Evolutionary conservation across 1,140 invertebrate species (phyloP).

Genomic region (Thereuonema tuberculata): DNA sequence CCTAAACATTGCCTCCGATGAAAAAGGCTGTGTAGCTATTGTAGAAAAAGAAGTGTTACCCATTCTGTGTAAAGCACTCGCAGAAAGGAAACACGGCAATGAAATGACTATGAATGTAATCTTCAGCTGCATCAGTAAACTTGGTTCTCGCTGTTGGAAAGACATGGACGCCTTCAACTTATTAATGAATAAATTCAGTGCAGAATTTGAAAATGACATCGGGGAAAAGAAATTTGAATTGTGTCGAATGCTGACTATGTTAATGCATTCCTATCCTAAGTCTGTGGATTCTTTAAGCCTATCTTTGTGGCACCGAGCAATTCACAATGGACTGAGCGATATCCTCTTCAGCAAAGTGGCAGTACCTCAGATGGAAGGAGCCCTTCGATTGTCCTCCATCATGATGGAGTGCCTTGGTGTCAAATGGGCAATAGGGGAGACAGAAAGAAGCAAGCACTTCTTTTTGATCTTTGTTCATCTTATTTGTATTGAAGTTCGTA

Average conservation of each 20-base stretch:
- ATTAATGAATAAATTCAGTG: conserved; percentile 63
- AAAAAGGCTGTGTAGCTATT: conserved; percentile 56
- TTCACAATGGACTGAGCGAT: conserved; percentile 43
- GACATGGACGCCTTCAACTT: conserved; percentile 56
- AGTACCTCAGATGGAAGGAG: conserved; percentile 71
- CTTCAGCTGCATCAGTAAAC: conserved; percentile 43
- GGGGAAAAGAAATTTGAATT: conserved; percentile 76
- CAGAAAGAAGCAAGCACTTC: conserved; percentile 52
- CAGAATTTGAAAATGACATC: conserved; percentile 74
- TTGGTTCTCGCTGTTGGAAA: conserved; percentile 48
- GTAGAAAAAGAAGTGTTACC: conserved; percentile 56
- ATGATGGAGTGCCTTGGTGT: conserved; percentile 63
- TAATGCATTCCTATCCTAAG: conserved; percentile 33
- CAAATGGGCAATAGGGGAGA: conserved; percentile 19
- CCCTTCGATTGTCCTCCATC: conserved; percentile 61
- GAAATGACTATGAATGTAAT: conserved; percentile 68
- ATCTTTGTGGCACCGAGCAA: conserved; percentile 56
- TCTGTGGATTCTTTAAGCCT: conserved; percentile 30
- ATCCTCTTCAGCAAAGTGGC: conserved; percentile 74
- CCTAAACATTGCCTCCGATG: conserved; percentile 54
- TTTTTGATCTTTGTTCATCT: conserved; percentile 71
- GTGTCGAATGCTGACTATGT: conserved; percentile 53
- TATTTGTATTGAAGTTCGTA: conserved; percentile 76
- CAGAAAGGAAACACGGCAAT: conserved; percentile 68
- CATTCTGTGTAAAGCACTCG: conserved; percentile 69